Evolutionary conservation across 1,140 invertebrate genomes (phyloP), one percentile per base, ranked within the genome.

Genomic region (Brachionus angularis): DNA sequence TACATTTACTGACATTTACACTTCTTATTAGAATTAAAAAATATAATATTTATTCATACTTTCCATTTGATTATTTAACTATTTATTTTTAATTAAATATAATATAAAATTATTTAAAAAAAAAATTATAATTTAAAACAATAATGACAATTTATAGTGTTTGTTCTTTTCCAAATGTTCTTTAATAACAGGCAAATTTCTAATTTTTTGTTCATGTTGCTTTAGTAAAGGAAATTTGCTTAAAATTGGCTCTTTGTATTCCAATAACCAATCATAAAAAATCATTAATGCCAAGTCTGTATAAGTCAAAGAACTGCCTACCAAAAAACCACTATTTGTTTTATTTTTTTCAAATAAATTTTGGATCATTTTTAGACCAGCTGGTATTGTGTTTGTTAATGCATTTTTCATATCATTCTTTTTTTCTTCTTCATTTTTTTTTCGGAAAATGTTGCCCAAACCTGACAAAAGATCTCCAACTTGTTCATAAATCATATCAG

Each of bases 241-340:
- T 18, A 52, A 31, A 7, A 52, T 18, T 52, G n/a, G 7, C 8
- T 31, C 49, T 52, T 52, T 52, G 3, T 18, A 3, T 12, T 52
- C 49, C 16, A 5, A 18, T 10, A 52, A 31, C 49, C 49, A 52
- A 7, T 52, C 49, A 31, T 52, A 87, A 78, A 89, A 90, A 75
- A 88, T 87, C 55, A 95, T 80, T 34, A 58, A 21, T 3, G 33
- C n/a, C 2, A 58, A 5, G 21, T 58, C 53, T 33, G 53, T 29
- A 33, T 36, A 39, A 33, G 53, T 33, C 7, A 58, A 7, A 18
- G 7, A 10, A 21, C 18, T 18, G 18, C 53, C 53, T 4, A 58
- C 53, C 27, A 58, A 39, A 36, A 21, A 58, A 39, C 33, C 53
- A 18, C 31, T n/a, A n/a, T n/a, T n/a, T n/a, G n/a, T 23, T 58